phyloP scores from a whole-genome alignment of 1,140 invertebrate genomes.

The Pristionchus pacificus region DNA sequence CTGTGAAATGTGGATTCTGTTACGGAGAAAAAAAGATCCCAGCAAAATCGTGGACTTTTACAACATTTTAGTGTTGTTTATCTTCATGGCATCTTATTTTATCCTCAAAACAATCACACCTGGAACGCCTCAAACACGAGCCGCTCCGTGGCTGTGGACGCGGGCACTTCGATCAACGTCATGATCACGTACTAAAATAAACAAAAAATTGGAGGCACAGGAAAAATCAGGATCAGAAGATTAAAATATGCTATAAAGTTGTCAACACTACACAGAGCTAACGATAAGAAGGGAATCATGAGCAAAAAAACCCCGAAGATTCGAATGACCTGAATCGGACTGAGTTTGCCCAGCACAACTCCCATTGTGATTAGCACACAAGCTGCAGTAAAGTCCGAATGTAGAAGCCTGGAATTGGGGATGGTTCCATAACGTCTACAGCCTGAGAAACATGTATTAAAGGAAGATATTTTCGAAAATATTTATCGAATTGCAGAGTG shows the following conservation, averaged over 20 bases:
- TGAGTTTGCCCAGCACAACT: slow-evolving; percentile 62
- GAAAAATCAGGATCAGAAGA: too few species aligned
- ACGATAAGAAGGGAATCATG: too few species aligned
- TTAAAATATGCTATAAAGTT: too few species aligned
- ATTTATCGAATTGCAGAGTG: too few species aligned
- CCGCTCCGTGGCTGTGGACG: slow-evolving; percentile 60
- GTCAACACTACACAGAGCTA: too few species aligned
- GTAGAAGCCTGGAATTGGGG: slow-evolving; percentile 60
- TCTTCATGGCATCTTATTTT: too few species aligned
- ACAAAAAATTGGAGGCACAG: too few species aligned
- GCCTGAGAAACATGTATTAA: too few species aligned
- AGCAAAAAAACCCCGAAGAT: not conserved
- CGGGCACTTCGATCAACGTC: slow-evolving; percentile 60
- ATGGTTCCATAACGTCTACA: too few species aligned
- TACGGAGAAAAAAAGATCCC: not conserved
- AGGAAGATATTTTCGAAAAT: too few species aligned
- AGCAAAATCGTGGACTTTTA: not conserved
- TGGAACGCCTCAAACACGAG: too few species aligned
- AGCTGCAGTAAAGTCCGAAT: slow-evolving; percentile 62
- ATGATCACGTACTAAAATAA: slow-evolving; percentile 60
- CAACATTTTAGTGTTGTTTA: too few species aligned
- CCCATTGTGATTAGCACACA: slow-evolving; percentile 63
- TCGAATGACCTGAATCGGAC: slow-evolving; percentile 53
- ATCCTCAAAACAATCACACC: not conserved
- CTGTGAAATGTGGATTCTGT: slow-evolving; percentile 49